These are phyloP conservation scores for Anoplopoma fimbria DNA, from an alignment of 2,113 vertebrate genomes.

Conservation along the genomic window DNA sequence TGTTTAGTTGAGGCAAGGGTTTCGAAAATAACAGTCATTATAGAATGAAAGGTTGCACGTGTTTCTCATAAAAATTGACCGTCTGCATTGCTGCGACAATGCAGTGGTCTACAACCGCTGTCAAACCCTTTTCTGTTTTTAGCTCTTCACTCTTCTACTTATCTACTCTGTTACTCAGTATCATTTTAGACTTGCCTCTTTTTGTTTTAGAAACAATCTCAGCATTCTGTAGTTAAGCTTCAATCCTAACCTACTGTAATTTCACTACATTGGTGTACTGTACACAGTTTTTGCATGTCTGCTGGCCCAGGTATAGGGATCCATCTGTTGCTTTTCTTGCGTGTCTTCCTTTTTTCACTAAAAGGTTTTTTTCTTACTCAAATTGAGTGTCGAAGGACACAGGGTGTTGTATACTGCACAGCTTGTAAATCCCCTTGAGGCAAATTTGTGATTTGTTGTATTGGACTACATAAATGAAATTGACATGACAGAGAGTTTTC, in stretches of 20 bases:
- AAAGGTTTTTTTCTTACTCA: background rate
- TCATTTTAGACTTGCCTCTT: background rate
- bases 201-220: background rate
- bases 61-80: background rate
- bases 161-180: background rate
- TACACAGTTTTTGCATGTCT: background rate
- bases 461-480: background rate
- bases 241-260: background rate
- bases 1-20: slow-evolving; percentile 15
- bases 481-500: background rate
- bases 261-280: background rate
- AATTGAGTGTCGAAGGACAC: background rate
- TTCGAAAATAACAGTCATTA: slow-evolving; percentile 37
- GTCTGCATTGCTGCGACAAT: background rate
- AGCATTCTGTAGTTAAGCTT: background rate
- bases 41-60: slow-evolving; percentile 19
- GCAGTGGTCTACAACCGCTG: background rate
- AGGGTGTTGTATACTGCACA: background rate
- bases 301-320: background rate
- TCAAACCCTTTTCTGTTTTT: background rate
- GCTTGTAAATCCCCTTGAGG: background rate
- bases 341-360: background rate
- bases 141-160: background rate
- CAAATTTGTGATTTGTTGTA: slow-evolving; percentile 3
- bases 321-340: background rate